These are phyloP conservation scores for Tethya wilhelma DNA, from an alignment of 37 sponge, comb jelly and placozoan species.

Conservation along the genomic window DNA sequence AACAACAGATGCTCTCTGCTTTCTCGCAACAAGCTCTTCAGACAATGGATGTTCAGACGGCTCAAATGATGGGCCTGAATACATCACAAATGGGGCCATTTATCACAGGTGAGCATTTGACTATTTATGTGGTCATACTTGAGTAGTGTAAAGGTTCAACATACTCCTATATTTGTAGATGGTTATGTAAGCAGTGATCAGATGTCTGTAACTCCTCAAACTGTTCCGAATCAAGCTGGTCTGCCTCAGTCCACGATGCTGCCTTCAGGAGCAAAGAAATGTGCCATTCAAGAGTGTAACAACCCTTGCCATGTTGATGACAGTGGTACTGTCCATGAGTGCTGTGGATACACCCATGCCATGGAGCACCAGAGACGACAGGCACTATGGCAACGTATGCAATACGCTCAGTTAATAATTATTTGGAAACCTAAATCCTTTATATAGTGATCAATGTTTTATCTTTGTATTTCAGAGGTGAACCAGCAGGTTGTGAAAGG, in stretches of 20 bases:
- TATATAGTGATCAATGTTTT: neutral
- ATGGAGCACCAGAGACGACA: conserved; percentile 87
- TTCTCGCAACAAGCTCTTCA: neutral
- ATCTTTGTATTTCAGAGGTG: neutral
- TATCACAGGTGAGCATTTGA: neutral
- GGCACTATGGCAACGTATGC: conserved; percentile 9
- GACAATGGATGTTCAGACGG: too few species aligned
- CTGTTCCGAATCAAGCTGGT: neutral
- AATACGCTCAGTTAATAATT: neutral
- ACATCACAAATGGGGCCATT: too few species aligned
- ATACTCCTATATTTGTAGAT: neutral
- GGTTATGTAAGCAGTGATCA: neutral
- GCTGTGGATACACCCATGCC: conserved; percentile 82
- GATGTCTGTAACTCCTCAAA: neutral
- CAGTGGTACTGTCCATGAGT: conserved; percentile 70
- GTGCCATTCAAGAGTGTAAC: conserved; percentile 72
- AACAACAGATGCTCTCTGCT: neutral
- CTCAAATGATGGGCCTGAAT: too few species aligned
- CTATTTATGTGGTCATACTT: neutral
- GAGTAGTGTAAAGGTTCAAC: neutral
- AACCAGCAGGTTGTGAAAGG: conserved; percentile 64
- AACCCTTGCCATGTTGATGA: conserved; percentile 59
- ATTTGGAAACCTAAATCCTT: neutral
- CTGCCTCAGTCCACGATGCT: neutral
- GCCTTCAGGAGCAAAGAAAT: conserved; percentile 2